Conservation (phyloP, 1,140 invertebrate species). For the Aradophagus sp. region DNA sequence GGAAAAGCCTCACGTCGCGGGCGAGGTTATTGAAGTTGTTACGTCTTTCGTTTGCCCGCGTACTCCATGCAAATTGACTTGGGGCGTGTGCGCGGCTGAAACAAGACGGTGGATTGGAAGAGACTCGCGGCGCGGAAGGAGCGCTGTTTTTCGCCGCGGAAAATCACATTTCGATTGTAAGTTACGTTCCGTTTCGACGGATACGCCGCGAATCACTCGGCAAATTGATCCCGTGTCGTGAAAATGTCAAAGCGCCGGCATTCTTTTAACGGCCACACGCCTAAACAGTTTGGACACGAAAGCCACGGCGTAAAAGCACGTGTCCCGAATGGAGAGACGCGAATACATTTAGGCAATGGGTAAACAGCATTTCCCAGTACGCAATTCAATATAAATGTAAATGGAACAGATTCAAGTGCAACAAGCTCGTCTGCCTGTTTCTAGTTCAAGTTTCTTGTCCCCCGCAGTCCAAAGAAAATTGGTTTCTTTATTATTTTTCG, state of each 20-base stretch:
- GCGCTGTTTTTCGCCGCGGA: conserved; percentile 6
- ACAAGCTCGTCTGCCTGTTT: conserved; percentile 53
- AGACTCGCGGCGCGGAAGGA: too few relatives aligned
- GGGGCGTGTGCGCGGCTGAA: too few relatives aligned
- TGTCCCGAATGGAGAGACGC: conserved; percentile 62
- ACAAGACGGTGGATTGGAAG: too few relatives aligned
- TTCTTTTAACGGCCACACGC: conserved; percentile 48
- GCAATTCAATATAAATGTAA: conserved; percentile 75
- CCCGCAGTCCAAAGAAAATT: conserved; percentile 37
- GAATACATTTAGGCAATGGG: conserved; percentile 66
- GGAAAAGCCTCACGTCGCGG: too few relatives aligned
- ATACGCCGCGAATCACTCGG: conserved; percentile 36
- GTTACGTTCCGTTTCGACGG: conserved; percentile 36
- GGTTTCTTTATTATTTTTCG: conserved; percentile 49
- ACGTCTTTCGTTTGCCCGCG: too few relatives aligned
- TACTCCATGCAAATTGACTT: too few relatives aligned
- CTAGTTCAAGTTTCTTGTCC: conserved; percentile 38
- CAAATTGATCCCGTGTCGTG: conserved; percentile 36
- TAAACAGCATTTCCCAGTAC: conserved; percentile 67
- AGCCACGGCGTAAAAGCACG: conserved; percentile 53
- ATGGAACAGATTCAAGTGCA: conserved; percentile 71
- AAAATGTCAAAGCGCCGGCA: conserved; percentile 42
- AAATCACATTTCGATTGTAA: conserved; percentile 39
- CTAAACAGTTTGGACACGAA: conserved; percentile 54
- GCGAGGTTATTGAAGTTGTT: too few relatives aligned